phyloP scores from a whole-genome alignment of 1,140 invertebrate species.

The Aphaenogaster rudis region DNA sequence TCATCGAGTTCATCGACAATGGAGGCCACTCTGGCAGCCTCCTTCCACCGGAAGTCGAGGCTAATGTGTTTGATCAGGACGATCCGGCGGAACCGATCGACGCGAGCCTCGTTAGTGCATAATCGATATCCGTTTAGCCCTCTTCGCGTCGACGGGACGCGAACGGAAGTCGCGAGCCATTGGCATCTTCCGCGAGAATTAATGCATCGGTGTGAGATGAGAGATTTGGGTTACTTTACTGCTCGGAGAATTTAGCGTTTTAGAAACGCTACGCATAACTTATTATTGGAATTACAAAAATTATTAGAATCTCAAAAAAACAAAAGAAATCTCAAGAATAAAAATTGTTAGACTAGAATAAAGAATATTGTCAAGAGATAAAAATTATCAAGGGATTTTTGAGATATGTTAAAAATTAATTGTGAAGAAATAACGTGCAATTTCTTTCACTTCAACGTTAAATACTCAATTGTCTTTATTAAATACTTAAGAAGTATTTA shows the following conservation, averaged over 20 bases:
- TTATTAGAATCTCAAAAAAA: neutral
- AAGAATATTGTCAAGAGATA: neutral
- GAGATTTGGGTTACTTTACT: neutral
- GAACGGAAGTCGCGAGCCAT: neutral
- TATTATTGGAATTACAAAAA: neutral
- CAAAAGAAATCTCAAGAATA: neutral
- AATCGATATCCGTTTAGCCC: slow-evolving; percentile 75
- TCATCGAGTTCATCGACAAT: slow-evolving; percentile 63
- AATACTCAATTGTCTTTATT: neutral
- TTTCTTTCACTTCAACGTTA: neutral
- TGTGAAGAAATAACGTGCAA: neutral
- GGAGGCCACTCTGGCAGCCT: slow-evolving; percentile 62
- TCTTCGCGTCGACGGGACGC: slow-evolving; percentile 19
- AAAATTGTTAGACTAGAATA: neutral
- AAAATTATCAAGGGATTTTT: neutral
- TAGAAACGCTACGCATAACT: neutral
- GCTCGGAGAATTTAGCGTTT: neutral
- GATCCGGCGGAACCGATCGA: slow-evolving; percentile 48
- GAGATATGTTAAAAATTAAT: neutral
- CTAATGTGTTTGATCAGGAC: slow-evolving; percentile 80
- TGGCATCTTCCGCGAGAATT: slow-evolving; percentile 24
- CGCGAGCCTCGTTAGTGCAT: slow-evolving; percentile 60
- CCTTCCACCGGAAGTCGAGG: slow-evolving; percentile 71
- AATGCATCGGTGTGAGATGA: neutral
- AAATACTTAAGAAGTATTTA: neutral